Evolutionary conservation across 1,140 invertebrate genomes (phyloP).

Genomic region (Dreissena polymorpha): DNA sequence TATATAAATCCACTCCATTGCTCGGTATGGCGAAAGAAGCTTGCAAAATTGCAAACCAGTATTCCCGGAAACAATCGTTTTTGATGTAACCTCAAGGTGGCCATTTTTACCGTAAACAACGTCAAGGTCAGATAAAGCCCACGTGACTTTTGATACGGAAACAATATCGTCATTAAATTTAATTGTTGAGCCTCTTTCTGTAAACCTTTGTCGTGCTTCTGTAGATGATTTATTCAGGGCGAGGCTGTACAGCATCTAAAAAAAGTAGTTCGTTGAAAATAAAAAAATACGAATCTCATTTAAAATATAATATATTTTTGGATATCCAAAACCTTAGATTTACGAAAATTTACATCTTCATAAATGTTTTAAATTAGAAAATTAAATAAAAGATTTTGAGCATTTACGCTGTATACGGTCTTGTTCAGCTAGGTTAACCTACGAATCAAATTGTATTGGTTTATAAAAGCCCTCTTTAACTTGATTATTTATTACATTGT

Average conservation of each 20-base stretch:
- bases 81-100: conserved; percentile 43
- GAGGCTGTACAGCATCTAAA: conserved; percentile 37
- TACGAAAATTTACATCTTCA: too few relatives aligned
- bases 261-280: neutral
- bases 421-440: too few relatives aligned
- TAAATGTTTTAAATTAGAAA: too few relatives aligned
- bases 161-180: conserved; percentile 51
- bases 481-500: too few relatives aligned
- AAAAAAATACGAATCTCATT: too few relatives aligned
- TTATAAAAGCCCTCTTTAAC: too few relatives aligned
- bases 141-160: conserved; percentile 4
- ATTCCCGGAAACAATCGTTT: neutral
- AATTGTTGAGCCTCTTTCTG: conserved; percentile 24
- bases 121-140: conserved; percentile 21
- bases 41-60: conserved; percentile 56
- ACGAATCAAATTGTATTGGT: too few relatives aligned
- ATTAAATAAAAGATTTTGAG: too few relatives aligned
- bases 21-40: conserved; percentile 58
- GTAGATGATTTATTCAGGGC: conserved; percentile 37
- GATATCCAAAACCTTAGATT: too few relatives aligned
- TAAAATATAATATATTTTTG: too few relatives aligned
- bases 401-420: too few relatives aligned
- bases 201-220: conserved; percentile 33
- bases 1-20: conserved; percentile 65
- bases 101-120: conserved; percentile 39